Percentiles rank a stretch among this genome's conserved stretches.
phyloP scores from a whole-genome alignment of 2,888 invertebrate species.

The Lasioglossum vierecki region DNA sequence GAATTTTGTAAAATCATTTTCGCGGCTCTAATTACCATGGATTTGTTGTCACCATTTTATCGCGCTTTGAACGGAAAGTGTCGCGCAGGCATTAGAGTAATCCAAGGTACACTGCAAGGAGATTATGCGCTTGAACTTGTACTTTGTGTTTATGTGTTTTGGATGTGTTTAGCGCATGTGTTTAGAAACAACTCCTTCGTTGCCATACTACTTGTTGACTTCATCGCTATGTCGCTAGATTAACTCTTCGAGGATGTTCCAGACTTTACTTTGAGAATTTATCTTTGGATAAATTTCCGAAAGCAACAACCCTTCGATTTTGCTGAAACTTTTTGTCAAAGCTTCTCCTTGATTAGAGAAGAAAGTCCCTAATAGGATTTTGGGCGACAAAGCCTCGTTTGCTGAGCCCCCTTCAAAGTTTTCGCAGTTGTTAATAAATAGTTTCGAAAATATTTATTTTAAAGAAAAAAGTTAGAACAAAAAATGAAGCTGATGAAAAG shows the following conservation, averaged over 20 bases:
- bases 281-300: not conserved
- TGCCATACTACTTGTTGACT: not conserved
- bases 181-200: not conserved
- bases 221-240: too few species aligned
- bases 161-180: not conserved
- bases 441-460: too few species aligned
- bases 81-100: not conserved
- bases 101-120: not conserved
- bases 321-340: too few species aligned
- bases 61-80: not conserved
- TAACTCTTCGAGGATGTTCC: not conserved
- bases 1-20: not conserved
- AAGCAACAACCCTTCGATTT: too few species aligned
- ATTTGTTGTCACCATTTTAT: not conserved
- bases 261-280: not conserved
- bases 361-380: too few species aligned
- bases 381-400: too few species aligned
- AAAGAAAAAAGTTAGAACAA: too few species aligned
- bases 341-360: too few species aligned
- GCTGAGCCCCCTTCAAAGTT: too few species aligned
- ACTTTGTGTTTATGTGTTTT: not conserved
- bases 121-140: slow-evolving; percentile 5
- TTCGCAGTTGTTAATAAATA: too few species aligned
- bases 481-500: too few species aligned
- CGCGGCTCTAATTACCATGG: not conserved